phyloP scores from a whole-genome alignment of 2,113 vertebrate species.

The Daphoenositta chrysoptera region DNA sequence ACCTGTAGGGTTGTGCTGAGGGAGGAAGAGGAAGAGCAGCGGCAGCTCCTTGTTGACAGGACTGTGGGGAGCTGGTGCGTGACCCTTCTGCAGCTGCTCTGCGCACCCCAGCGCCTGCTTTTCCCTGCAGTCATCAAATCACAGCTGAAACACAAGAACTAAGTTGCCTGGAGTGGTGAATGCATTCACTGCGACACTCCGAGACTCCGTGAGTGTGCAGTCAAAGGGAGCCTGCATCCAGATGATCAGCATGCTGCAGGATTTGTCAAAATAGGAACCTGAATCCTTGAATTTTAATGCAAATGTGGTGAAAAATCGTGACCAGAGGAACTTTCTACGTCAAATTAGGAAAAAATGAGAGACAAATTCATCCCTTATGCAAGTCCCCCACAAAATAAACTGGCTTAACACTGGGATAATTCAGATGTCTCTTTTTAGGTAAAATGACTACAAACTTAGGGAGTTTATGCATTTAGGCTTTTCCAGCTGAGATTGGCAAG shows the following conservation, averaged over 20 bases:
- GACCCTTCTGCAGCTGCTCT: neutral
- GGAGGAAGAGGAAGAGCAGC: neutral
- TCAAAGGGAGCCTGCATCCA: neutral
- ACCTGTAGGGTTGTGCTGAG: neutral
- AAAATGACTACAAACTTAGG: neutral
- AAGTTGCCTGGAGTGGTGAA: neutral
- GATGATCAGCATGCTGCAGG: neutral
- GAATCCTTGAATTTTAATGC: neutral
- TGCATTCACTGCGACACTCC: neutral
- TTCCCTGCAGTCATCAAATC: constrained; percentile 10
- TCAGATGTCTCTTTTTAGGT: neutral
- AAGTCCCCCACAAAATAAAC: neutral
- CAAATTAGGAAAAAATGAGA: neutral
- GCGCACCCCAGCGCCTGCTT: neutral
- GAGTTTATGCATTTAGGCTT: neutral
- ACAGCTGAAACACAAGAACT: neutral
- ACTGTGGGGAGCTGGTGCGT: neutral
- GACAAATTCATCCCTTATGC: neutral
- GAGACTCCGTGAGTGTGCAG: neutral
- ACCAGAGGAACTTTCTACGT: neutral
- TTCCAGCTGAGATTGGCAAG: neutral
- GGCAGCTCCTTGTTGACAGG: neutral
- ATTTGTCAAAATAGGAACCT: neutral
- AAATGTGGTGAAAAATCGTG: neutral
- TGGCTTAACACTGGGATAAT: neutral